These are phyloP conservation scores for Menidia beryllina DNA, from an alignment of 2,113 vertebrate species.

Conservation along the genomic window DNA sequence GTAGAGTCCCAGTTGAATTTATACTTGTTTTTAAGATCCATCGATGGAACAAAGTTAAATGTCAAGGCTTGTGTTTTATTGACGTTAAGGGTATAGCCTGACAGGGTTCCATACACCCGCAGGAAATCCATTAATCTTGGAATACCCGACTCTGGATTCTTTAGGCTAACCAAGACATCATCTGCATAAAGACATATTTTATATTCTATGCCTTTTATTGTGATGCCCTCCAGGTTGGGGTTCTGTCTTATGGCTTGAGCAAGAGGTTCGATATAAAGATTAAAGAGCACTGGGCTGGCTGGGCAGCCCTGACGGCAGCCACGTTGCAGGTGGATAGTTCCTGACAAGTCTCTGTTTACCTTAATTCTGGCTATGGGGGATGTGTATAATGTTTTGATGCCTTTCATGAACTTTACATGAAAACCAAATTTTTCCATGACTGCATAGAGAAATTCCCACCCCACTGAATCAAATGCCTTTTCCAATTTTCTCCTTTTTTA, in stretches of 20 bases:
- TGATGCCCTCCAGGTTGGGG: neutral
- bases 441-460: too few relatives aligned
- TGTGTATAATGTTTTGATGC: too few relatives aligned
- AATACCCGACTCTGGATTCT: neutral
- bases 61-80: too few relatives aligned
- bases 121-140: neutral
- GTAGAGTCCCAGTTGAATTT: neutral
- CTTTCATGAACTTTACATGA: too few relatives aligned
- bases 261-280: neutral
- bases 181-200: neutral
- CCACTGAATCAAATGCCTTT: too few relatives aligned
- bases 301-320: too few relatives aligned
- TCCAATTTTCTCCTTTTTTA: neutral
- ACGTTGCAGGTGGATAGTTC: too few relatives aligned
- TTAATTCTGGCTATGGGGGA: too few relatives aligned
- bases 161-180: neutral
- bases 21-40: neutral
- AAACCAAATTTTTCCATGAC: too few relatives aligned
- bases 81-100: neutral
- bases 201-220: neutral
- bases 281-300: neutral
- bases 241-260: neutral
- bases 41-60: neutral
- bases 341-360: too few relatives aligned
- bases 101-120: neutral